These are phyloP conservation scores for Sebastes fasciatus DNA, from an alignment of 2,113 vertebrate species.

Conservation along the genomic window DNA sequence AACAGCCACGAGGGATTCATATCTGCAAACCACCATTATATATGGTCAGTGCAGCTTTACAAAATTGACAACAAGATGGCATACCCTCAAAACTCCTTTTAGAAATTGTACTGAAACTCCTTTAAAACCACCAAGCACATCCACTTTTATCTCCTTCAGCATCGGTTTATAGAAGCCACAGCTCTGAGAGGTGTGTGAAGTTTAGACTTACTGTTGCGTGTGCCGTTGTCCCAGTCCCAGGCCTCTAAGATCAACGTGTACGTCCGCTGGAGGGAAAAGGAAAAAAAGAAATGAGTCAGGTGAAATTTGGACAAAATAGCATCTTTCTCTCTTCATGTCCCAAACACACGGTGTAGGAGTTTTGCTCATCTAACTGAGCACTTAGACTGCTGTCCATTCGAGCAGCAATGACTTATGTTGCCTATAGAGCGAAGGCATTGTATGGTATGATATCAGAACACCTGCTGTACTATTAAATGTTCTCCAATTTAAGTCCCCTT, in stretches of 20 bases:
- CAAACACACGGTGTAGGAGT: not conserved
- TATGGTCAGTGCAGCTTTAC: not conserved
- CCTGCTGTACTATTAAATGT: not conserved
- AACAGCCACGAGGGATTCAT: not conserved
- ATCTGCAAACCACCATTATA: not conserved
- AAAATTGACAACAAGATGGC: not conserved
- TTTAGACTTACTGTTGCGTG: conserved; percentile 89
- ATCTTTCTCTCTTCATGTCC: not conserved
- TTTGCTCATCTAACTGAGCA: not conserved
- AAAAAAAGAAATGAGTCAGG: not conserved
- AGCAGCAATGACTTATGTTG: not conserved
- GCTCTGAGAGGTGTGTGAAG: not conserved
- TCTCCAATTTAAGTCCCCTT: not conserved
- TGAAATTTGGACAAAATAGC: not conserved
- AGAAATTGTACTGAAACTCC: not conserved
- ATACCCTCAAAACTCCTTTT: not conserved
- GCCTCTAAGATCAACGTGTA: conserved; percentile 95
- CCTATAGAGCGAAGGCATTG: not conserved
- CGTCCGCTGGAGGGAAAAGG: conserved; percentile 85
- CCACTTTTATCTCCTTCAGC: no score
- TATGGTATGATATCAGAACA: not conserved
- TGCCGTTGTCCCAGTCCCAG: conserved; percentile 96
- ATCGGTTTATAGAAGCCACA: not conserved
- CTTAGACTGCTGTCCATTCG: not conserved
- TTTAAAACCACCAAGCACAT: not conserved